phyloP scores from a whole-genome alignment of 1,140 invertebrate genomes.

The Lysiphlebus fabarum region DNA sequence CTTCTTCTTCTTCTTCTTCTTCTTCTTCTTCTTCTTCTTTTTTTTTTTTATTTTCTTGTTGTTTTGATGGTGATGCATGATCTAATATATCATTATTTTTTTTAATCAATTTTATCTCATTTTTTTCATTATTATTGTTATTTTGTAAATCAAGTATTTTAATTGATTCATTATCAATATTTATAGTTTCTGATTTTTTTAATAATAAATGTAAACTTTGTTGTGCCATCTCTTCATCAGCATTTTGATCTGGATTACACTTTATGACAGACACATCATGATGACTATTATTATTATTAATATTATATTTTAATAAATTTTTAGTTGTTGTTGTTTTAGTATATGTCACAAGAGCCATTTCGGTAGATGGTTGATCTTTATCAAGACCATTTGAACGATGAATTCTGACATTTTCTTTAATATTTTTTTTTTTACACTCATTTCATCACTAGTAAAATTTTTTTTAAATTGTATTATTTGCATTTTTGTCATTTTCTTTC shows the following conservation, averaged over 20 bases:
- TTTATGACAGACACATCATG: neutral
- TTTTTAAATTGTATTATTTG: constrained; percentile 23
- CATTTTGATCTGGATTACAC: too few relatives aligned
- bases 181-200: too few relatives aligned
- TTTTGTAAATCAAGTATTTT: too few relatives aligned
- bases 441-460: neutral
- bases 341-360: constrained; percentile 9
- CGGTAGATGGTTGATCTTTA: constrained; percentile 16
- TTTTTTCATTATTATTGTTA: too few relatives aligned
- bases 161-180: too few relatives aligned
- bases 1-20: neutral
- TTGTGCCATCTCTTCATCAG: too few relatives aligned
- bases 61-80: neutral
- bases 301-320: neutral
- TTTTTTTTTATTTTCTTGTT: too few relatives aligned
- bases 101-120: too few relatives aligned
- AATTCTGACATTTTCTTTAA: neutral
- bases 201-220: too few relatives aligned
- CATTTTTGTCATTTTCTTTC: constrained; percentile 32
- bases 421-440: neutral
- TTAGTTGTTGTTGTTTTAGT: too few relatives aligned
- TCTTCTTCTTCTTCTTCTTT: neutral
- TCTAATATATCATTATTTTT: neutral
- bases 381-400: constrained; percentile 1
- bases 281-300: neutral